Base-by-base conservation (phyloP, 1,140 invertebrate genomes). In the Pemphigus obesinymphae region DNA sequence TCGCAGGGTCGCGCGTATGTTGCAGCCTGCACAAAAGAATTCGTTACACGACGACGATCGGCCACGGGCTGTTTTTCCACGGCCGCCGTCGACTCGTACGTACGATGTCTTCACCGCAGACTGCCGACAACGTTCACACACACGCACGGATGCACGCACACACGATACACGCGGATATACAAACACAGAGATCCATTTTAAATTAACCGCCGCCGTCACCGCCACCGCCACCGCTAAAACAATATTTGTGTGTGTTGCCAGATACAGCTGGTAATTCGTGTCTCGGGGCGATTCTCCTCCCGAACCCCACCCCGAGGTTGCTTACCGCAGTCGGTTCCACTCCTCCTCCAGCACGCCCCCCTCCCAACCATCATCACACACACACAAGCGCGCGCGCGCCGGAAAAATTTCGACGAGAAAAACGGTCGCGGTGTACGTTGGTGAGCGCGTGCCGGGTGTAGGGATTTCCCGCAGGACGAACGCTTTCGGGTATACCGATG, bases 31-130 rank as follows among this genome's bases (percentile, higher is more conserved):
- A 70, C 13, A 70, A 70, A 70, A 76, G 17, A 76, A 76, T 76
- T 53, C n/a, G 34, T 78, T 61, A 78, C 8, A 45, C 37, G 23
- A n/a, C n/a, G n/a, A n/a, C 75, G 55, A 31, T 48, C 29, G 43
- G 76, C 76, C 76, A 80, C 53, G 37, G 53, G 76, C 76, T 80
- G 53, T 80, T 80, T 80, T 80, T 80, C 55, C 40, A 29, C 37
- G 17, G 76, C 13, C 29, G 43, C 31, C 70, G 26, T 11, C n/a
- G 34, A 8, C 2, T 34, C 29, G 34, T 31, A 63, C 61, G 20
- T 31, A 66, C 20, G n/a, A 34, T 31, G 2, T 5, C n/a, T 6
- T 1, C n/a, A 23, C 50, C n/a, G n/a, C n/a, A n/a, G n/a, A n/a
- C n/a, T n/a, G n/a, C n/a, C n/a, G n/a, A n/a, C n/a, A n/a, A 10